Conservation (phyloP, 2,113 vertebrate species). For the Cebus imitator region DNA sequence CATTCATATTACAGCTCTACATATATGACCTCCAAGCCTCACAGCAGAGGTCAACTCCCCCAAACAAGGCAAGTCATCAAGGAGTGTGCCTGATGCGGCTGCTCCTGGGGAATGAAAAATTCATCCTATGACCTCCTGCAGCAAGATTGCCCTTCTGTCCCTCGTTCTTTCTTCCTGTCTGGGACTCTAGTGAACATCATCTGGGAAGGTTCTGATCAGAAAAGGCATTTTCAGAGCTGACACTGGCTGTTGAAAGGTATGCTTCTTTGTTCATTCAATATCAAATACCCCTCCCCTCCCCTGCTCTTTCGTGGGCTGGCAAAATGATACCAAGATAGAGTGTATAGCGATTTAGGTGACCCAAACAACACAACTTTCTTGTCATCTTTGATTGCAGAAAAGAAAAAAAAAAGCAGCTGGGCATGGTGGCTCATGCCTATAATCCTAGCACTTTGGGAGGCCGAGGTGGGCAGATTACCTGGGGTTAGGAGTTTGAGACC, state of each 20-base stretch:
- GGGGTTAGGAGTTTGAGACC: too few relatives aligned
- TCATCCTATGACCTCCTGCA: background rate
- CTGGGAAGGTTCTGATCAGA: background rate
- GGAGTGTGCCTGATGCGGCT: background rate
- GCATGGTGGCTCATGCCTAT: too few relatives aligned
- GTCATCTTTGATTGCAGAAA: background rate
- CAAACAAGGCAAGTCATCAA: background rate
- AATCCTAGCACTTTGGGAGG: too few relatives aligned
- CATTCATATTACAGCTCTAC: background rate
- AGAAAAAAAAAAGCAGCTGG: background rate
- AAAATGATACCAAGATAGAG: background rate
- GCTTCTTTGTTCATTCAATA: background rate
- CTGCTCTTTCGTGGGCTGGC: background rate
- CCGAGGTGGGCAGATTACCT: too few relatives aligned
- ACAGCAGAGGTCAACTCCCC: background rate
- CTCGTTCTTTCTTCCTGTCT: background rate
- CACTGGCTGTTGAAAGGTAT: background rate
- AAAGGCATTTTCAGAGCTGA: background rate
- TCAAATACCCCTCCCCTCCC: background rate
- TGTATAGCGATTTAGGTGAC: background rate
- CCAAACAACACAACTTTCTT: background rate
- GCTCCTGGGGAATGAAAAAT: background rate
- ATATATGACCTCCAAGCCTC: background rate
- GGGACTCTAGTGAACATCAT: background rate
- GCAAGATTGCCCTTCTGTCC: background rate